Percentiles rank a stretch among this genome's conserved stretches.
Conservation (phyloP, 2,888 invertebrate species). For the Cheilosia variabilis region DNA sequence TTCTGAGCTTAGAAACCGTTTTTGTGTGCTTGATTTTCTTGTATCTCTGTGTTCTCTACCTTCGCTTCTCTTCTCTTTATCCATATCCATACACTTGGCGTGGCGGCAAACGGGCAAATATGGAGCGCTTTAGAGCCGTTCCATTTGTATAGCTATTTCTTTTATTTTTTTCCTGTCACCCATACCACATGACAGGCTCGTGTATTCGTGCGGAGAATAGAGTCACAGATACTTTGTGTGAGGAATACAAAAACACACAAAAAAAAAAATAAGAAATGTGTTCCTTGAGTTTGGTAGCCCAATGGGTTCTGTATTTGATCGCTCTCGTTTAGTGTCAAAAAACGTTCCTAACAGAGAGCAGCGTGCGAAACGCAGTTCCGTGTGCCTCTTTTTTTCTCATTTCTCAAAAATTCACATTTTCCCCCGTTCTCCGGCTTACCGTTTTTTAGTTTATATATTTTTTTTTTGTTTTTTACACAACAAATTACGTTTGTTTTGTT, state of each 20-base stretch:
- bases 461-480: conserved; percentile 55
- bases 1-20: conserved; percentile 55
- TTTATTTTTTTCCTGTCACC: conserved; percentile 22
- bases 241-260: conserved; percentile 33
- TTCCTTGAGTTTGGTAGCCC: conserved; percentile 66
- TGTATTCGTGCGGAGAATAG: conserved; percentile 44
- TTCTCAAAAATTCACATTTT: conserved; percentile 75
- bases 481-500: conserved; percentile 53
- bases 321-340: conserved; percentile 81
- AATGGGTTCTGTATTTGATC: conserved; percentile 73
- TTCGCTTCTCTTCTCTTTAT: conserved; percentile 60
- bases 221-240: conserved; percentile 61
- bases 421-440: conserved; percentile 73
- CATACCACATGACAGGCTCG: conserved; percentile 27
- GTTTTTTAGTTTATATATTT: conserved; percentile 57
- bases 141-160: neutral
- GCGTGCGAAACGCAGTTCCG: conserved; percentile 79
- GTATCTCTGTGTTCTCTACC: conserved; percentile 38
- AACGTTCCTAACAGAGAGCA: conserved; percentile 83
- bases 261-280: conserved; percentile 28
- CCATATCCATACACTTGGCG: conserved; percentile 40
- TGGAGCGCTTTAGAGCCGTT: conserved; percentile 33
- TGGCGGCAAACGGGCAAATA: conserved; percentile 42
- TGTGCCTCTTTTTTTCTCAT: conserved; percentile 78
- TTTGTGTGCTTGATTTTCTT: conserved; percentile 37